Evolutionary conservation across 1,140 invertebrate genomes (phyloP).

Genomic region (Sitophilus oryzae): DNA sequence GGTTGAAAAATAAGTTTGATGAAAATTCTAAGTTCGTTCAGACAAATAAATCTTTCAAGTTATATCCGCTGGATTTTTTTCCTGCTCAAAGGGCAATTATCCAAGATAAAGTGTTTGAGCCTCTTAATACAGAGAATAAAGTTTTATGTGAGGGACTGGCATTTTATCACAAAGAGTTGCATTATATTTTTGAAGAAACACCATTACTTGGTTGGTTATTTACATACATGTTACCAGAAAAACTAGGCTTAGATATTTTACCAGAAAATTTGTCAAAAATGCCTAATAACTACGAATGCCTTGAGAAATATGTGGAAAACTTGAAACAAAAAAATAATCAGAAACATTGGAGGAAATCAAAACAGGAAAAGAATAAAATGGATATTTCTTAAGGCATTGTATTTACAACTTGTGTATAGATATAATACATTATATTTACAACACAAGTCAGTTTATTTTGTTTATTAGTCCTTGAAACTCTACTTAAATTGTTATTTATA

Average conservation of each 20-base stretch:
- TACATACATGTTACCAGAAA: conserved; percentile 78
- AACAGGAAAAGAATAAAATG: conserved; percentile 7
- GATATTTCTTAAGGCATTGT: conserved; percentile 14
- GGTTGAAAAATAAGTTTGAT: conserved; percentile 61
- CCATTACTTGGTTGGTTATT: conserved; percentile 87
- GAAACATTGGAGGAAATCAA: not conserved
- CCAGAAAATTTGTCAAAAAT: conserved; percentile 42
- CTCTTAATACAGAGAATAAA: conserved; percentile 34
- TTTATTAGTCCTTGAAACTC: no score
- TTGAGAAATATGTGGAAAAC: conserved; percentile 27
- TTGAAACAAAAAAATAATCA: conserved; percentile 7
- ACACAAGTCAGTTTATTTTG: no score
- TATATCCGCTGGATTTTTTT: conserved; percentile 22
- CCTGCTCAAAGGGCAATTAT: conserved; percentile 42
- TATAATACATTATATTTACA: no score
- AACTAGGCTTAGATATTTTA: conserved; percentile 55
- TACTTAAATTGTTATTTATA: no score
- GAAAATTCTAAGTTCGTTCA: conserved; percentile 49
- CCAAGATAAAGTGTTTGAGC: conserved; percentile 43
- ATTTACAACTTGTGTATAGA: no score
- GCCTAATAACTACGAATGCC: conserved; percentile 37
- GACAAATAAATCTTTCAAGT: conserved; percentile 21
- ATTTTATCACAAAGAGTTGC: conserved; percentile 73
- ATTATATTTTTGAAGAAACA: conserved; percentile 71
- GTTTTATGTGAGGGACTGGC: conserved; percentile 66